These are phyloP conservation scores for Caradrina clavipalpis DNA, from an alignment of 2,888 invertebrate genomes.

Conservation along the genomic window DNA sequence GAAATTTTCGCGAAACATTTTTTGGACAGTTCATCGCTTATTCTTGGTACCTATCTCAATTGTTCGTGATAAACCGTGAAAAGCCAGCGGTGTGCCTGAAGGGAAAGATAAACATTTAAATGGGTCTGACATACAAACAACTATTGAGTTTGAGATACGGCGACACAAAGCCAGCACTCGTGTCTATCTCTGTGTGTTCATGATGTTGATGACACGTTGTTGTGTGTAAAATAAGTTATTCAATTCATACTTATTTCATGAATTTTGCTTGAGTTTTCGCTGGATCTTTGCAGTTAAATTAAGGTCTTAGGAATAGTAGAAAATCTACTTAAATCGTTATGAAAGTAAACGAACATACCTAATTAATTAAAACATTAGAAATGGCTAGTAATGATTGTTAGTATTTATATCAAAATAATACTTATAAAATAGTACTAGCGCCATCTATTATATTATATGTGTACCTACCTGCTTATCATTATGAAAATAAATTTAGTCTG, in stretches of 20 bases:
- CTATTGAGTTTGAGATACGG: slow-evolving; percentile 49
- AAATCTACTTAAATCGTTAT: too few species aligned
- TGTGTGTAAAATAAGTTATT: neutral
- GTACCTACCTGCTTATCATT: too few species aligned
- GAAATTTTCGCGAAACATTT: slow-evolving; percentile 33
- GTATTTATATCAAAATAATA: too few species aligned
- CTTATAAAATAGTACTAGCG: too few species aligned
- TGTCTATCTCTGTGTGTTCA: slow-evolving; percentile 23
- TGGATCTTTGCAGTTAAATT: too few species aligned
- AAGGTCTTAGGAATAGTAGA: too few species aligned
- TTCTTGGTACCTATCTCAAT: slow-evolving; percentile 35
- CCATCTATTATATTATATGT: too few species aligned
- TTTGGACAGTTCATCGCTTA: slow-evolving; percentile 40
- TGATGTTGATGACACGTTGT: slow-evolving; percentile 19
- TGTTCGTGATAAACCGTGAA: slow-evolving; percentile 29
- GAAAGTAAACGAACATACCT: too few species aligned
- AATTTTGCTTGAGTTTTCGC: neutral
- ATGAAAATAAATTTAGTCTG: too few species aligned
- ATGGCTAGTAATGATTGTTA: too few species aligned
- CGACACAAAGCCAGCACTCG: slow-evolving; percentile 11
- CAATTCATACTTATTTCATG: neutral
- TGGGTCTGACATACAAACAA: slow-evolving; percentile 35
- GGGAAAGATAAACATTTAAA: slow-evolving; percentile 46
- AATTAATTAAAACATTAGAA: too few species aligned
- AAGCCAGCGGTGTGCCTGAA: slow-evolving; percentile 36